These are phyloP conservation scores for Phalloptychus januarius DNA, from an alignment of 2,797 vertebrate species.

Conservation along the genomic window DNA sequence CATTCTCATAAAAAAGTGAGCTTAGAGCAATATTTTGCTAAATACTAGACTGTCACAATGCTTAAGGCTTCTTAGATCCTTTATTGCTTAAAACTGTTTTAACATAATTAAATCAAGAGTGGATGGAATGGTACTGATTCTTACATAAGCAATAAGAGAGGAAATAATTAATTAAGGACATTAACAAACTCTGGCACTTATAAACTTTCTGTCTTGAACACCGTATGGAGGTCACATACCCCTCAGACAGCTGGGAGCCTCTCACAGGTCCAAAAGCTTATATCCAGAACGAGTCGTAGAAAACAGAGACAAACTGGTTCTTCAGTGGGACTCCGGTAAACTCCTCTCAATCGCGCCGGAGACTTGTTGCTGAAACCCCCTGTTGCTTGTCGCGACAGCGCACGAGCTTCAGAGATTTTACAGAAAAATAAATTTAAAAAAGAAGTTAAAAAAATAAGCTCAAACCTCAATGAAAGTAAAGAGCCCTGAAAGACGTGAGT, in stretches of 20 bases:
- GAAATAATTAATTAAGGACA: background rate
- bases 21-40: background rate
- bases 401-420: slow-evolving; percentile 13
- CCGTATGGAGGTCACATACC: slow-evolving; percentile 9
- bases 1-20: background rate
- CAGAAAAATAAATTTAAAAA: background rate
- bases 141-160: background rate
- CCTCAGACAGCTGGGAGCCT: slow-evolving; percentile 19
- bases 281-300: background rate
- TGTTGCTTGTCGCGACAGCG: slow-evolving; percentile 44
- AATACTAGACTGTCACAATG: background rate
- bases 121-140: background rate
- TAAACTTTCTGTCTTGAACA: background rate
- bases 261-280: slow-evolving; percentile 20
- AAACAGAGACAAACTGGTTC: background rate
- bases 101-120: background rate
- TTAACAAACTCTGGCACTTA: background rate
- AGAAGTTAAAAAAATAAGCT: background rate
- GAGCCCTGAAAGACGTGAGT: slow-evolving; percentile 3
- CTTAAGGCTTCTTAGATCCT: background rate
- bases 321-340: background rate
- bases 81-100: background rate
- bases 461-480: background rate
- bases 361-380: slow-evolving; percentile 29
- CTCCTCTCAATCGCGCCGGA: background rate